Base-by-base conservation (phyloP, 2,797 vertebrate species). In the Eleutherodactylus coqui region DNA sequence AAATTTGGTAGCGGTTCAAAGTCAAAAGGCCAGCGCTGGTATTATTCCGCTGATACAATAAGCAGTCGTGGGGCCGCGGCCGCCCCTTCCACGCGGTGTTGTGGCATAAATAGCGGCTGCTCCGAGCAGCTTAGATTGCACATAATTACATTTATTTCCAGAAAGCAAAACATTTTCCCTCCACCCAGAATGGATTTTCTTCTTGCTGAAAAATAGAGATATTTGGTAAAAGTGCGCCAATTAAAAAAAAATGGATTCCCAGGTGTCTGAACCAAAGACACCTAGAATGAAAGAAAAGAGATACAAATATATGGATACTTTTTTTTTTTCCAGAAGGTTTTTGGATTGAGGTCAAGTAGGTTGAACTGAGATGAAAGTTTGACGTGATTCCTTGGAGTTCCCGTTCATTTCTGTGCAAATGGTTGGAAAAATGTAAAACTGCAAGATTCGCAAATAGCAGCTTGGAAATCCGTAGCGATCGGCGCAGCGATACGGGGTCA, bases 1-100 rank as follows among this genome's bases (percentile, higher is more conserved):
- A 97, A 97, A 98, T 97, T 97, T 97, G 97, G 96, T 97, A 95
- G 94, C 95, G 94, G 96, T 97, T 97, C 95, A 96, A 96, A 96
- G 95, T 95, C 94, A 94, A 94, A 94, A 94, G 94, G 94, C 94
- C 93, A 94, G 92, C 94, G 93, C 93, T 94, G 93, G 93, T 93
- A 94, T 94, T 94, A 95, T 95, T 95, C 93, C 93, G 93, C 94
- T 94, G 94, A 94, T 94, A 94, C 93, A 94, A 95, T 95, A 94
- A 95, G 95, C 94, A 95, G 92, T 92, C 93, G 93, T 94, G 93
- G 94, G 92, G 93, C 90, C 91, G 93, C 93, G 94, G 92, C 77
- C 47, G 47, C 19, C 92, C 93, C 93, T 92, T 92, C 88, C 91
- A 93, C 94, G 89, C 92, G 89, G 92, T 90, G 88, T 89, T 94